phyloP scores from a whole-genome alignment of 2,888 invertebrate species.

The Zygogramma bicolorata region DNA sequence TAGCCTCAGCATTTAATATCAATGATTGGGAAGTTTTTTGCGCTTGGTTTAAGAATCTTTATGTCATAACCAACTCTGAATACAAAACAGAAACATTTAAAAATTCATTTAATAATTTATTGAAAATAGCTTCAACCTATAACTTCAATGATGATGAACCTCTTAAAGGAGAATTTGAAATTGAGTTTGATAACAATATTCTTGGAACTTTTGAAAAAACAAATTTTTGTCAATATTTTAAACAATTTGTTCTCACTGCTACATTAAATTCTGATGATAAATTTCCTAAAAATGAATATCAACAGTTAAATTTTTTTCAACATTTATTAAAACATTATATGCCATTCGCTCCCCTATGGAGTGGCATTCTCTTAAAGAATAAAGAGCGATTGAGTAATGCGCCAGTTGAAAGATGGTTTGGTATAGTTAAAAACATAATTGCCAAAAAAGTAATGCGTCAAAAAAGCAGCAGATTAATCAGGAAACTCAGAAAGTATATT shows the following conservation, averaged over 20 bases:
- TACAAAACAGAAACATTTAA: background rate
- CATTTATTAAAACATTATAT: background rate
- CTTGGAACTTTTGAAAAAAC: background rate
- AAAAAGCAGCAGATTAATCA: constrained; percentile 13
- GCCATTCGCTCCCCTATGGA: constrained; percentile 11
- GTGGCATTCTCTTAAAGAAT: background rate
- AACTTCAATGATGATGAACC: background rate
- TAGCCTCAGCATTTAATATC: constrained; percentile 12
- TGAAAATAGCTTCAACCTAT: constrained; percentile 10
- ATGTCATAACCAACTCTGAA: background rate
- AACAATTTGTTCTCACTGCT: background rate
- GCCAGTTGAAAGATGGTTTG: constrained; percentile 24
- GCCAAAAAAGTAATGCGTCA: constrained; percentile 10
- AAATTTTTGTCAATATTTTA: background rate
- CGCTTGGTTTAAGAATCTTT: constrained; percentile 12
- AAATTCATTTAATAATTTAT: constrained; percentile 1
- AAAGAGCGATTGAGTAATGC: constrained; percentile 15
- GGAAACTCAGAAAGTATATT: constrained; percentile 19
- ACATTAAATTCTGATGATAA: background rate
- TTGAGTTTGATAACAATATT: background rate
- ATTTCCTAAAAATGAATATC: background rate
- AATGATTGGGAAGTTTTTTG: constrained; percentile 14
- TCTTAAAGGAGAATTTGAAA: background rate
- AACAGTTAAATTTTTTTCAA: background rate
- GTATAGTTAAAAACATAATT: constrained; percentile 14